A percentile compares a stretch with the other conserved stretches of the same genome.
phyloP scores from a whole-genome alignment of 1,140 invertebrate species.

The Aphelenchoides avenae region DNA sequence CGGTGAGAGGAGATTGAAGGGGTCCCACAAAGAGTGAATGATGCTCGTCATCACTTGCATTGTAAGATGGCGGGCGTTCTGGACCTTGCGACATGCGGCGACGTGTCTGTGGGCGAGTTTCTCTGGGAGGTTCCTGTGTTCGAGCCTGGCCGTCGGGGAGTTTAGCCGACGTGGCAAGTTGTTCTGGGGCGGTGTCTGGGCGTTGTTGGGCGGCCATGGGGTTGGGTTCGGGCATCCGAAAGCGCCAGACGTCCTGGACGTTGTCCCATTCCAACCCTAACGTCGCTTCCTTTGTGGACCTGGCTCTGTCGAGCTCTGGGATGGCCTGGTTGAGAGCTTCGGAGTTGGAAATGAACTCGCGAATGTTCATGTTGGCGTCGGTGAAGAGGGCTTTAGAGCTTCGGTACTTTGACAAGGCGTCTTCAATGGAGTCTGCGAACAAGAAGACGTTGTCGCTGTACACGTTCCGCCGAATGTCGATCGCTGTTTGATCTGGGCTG shows the following conservation, averaged over 20 bases:
- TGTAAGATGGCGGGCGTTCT: too few species aligned
- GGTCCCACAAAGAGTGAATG: too few species aligned
- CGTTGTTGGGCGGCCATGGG: too few species aligned
- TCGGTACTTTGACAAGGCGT: not conserved
- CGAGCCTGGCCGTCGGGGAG: too few species aligned
- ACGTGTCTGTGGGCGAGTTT: too few species aligned
- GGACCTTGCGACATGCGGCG: too few species aligned
- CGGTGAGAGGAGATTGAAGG: too few species aligned
- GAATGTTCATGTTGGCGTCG: slow-evolving; percentile 15
- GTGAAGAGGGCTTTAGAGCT: slow-evolving; percentile 9
- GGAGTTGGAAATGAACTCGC: slow-evolving; percentile 19
- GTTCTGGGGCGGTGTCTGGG: too few species aligned
- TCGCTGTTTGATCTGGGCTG: not conserved
- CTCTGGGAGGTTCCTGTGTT: too few species aligned
- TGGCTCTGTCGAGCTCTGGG: not conserved
- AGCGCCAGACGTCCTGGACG: not conserved
- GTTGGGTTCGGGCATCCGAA: too few species aligned
- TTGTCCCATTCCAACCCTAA: slow-evolving; percentile 16
- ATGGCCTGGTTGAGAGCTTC: not conserved
- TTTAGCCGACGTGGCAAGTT: too few species aligned
- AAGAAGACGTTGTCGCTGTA: slow-evolving; percentile 18
- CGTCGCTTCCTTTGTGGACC: not conserved
- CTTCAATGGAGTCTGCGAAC: not conserved
- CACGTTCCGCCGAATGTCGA: slow-evolving; percentile 3
- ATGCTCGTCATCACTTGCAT: too few species aligned